Evolutionary conservation across 2,888 invertebrate genomes (phyloP), one percentile per base, ranked within the genome.

Genomic region (Diaperis boleti): DNA sequence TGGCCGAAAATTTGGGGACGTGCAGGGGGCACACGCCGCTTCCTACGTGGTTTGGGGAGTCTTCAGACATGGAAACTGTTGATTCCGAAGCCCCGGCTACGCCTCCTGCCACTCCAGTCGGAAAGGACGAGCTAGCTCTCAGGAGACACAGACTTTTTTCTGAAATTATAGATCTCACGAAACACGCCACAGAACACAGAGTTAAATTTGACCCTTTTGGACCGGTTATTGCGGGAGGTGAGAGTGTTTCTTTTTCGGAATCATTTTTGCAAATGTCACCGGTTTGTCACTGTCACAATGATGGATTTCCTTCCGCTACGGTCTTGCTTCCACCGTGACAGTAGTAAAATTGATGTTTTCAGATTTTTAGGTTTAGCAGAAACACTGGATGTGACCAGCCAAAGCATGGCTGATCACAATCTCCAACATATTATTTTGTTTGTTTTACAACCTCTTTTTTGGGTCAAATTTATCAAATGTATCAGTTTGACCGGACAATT

Each of bases 91-190:
- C 86, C n/a, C 84, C 86, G 65, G 83, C 82, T 65, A 88, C 89
- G 67, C 88, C 89, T 68, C 91, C 91, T 42, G 91, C 89, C 57
- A 92, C 91, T 60, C 92, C 91, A 10, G 88, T 92, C 41, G 92
- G 91, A 55, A 87, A 89, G 61, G 92, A 92, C 80, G 92, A 92
- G 77, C 82, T 92, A 71, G 92, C 92, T 66, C 80, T 92, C 71
- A 85, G 90, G 66, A 85, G 92, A 59, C 92, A 92, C 79, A 85
- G 92, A 72, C 89, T 92, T 81, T 92, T 92, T 81, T 89, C 91
- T 54, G 92, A 92, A 76, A 85, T 92, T 62, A 85, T 92, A 68
- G 86, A 87, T 72, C 90, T 90, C 70, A 89, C 91, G 39, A 87
- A 89, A 75, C 89, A 88, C 70, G 88, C 89, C 50, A 86, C 87